phyloP scores from a whole-genome alignment of 2,797 vertebrate genomes.

The Setipinna tenuifilis region DNA sequence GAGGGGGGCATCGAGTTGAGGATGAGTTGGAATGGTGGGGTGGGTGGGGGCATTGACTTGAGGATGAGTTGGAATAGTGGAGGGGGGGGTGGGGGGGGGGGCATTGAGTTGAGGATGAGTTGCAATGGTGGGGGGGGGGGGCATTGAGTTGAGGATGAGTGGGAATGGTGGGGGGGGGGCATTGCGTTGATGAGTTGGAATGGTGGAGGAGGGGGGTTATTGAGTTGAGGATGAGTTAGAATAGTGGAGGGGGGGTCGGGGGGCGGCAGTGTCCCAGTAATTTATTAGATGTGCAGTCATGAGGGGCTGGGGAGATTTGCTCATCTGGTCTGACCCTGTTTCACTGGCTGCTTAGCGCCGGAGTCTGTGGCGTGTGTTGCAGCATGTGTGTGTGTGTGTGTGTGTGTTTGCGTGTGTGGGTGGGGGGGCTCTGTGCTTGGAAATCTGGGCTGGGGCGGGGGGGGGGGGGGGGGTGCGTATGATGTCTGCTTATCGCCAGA shows the following conservation, averaged over 20 bases:
- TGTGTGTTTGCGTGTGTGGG: not conserved
- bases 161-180: not conserved
- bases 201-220: slow-evolving; percentile 50
- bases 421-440: too few relatives aligned
- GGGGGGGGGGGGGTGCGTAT: not conserved
- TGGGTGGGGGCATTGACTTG: too few relatives aligned
- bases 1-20: slow-evolving; percentile 14
- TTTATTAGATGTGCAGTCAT: slow-evolving; percentile 37
- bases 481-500: not conserved
- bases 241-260: slow-evolving; percentile 17
- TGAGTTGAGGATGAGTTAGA: not conserved
- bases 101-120: too few relatives aligned
- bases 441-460: not conserved
- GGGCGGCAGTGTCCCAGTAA: slow-evolving; percentile 17
- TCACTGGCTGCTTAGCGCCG: slow-evolving; percentile 61
- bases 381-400: too few relatives aligned
- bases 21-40: too few relatives aligned
- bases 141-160: too few relatives aligned
- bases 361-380: slow-evolving; percentile 42
- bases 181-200: too few relatives aligned
- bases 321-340: slow-evolving; percentile 62
- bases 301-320: slow-evolving; percentile 53
- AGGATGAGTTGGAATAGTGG: not conserved
- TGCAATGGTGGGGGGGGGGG: too few relatives aligned
- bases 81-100: slow-evolving; percentile 28